Evolutionary conservation across 2,888 invertebrate species (phyloP).

Genomic region (Apotomis betuletana): DNA sequence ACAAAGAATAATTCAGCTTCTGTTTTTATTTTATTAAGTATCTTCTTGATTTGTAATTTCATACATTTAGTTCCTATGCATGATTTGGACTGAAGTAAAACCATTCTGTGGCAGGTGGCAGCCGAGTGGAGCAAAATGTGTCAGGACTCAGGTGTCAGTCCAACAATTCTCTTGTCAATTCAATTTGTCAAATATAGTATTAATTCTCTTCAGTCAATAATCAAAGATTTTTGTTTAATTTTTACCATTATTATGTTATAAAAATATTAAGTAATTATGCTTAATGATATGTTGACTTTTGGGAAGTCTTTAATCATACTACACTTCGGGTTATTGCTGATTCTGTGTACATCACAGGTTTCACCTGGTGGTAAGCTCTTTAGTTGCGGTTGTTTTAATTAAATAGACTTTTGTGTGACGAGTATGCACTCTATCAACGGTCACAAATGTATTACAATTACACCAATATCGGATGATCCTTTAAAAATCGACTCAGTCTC

Average conservation of each 20-base stretch:
- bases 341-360: conserved; percentile 34
- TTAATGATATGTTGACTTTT: conserved; percentile 8
- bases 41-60: no score
- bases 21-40: no score
- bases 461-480: no score
- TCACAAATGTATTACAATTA: no score
- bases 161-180: neutral
- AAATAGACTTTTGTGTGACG: neutral
- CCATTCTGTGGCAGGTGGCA: no score
- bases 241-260: conserved; percentile 1
- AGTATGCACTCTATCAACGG: neutral
- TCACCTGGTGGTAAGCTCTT: conserved; percentile 38
- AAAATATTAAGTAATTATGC: neutral
- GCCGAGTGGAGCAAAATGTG: no score
- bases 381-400: conserved; percentile 2
- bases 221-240: neutral
- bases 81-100: no score
- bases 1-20: no score
- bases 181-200: neutral
- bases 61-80: no score
- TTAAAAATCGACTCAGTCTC: no score
- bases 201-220: neutral
- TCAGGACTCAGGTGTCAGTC: neutral
- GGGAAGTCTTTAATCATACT: conserved; percentile 10
- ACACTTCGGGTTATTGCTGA: conserved; percentile 30